Evolutionary conservation across 2,888 invertebrate genomes (phyloP).

Genomic region (Stenodera caucasica): DNA sequence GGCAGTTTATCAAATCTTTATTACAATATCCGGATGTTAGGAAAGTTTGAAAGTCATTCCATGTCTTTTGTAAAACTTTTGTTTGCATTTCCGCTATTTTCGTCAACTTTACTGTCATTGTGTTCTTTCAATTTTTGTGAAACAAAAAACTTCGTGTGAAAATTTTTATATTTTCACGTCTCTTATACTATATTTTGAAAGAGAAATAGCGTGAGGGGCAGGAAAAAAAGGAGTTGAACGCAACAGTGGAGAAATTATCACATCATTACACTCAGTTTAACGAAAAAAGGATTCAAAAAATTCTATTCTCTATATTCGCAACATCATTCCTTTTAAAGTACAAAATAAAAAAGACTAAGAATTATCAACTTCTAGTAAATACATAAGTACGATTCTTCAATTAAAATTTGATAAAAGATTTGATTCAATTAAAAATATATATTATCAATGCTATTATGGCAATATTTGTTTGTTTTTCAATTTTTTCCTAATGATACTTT

Average conservation of each 20-base stretch:
- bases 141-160: no score
- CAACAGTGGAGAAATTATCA: neutral
- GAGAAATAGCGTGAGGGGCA: neutral
- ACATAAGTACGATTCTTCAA: neutral
- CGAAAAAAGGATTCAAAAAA: neutral
- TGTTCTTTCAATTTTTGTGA: neutral
- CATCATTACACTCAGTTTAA: neutral
- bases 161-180: no score
- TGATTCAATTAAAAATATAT: no score
- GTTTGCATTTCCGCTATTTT: slow-evolving; percentile 3
- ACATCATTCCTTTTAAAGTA: neutral
- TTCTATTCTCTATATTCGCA: neutral
- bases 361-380: neutral
- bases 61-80: neutral
- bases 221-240: neutral
- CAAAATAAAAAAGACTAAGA: neutral
- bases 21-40: neutral
- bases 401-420: no score
- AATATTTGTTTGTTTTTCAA: neutral
- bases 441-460: no score
- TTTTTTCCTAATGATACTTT: neutral
- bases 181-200: neutral
- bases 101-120: neutral
- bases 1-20: slow-evolving; percentile 10
- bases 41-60: slow-evolving; percentile 5